phyloP scores from a whole-genome alignment of 2,888 invertebrate genomes.

The Hyles lineata region DNA sequence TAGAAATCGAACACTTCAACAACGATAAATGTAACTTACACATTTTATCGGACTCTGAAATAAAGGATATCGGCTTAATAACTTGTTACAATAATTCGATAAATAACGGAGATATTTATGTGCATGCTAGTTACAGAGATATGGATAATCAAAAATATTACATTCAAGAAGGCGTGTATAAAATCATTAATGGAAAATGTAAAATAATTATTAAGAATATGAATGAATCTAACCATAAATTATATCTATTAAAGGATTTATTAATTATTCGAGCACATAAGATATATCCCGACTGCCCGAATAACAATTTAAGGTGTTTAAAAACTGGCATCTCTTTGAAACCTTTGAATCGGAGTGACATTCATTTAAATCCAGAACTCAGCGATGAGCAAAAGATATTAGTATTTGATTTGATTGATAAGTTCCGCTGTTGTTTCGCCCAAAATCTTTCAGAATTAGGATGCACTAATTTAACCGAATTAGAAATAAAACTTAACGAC shows the following conservation, averaged over 20 bases:
- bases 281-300: too few relatives aligned
- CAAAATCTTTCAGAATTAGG: too few relatives aligned
- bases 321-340: background rate
- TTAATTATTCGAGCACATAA: background rate
- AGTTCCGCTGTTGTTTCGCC: too few relatives aligned
- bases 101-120: conserved; percentile 1
- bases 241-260: background rate
- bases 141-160: too few relatives aligned
- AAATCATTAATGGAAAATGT: too few relatives aligned
- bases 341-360: background rate
- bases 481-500: too few relatives aligned
- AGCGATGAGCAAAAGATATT: too few relatives aligned
- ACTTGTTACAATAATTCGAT: conserved; percentile 3
- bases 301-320: background rate
- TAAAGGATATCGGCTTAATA: background rate
- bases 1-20: background rate
- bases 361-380: background rate
- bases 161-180: too few relatives aligned
- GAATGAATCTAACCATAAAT: too few relatives aligned
- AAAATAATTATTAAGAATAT: too few relatives aligned
- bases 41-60: background rate
- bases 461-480: too few relatives aligned
- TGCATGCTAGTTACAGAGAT: too few relatives aligned
- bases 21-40: background rate
- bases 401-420: conserved; percentile 2